Evolutionary conservation across 2,113 vertebrate genomes (phyloP), one percentile per base, ranked within the genome.

Genomic region (Gobius niger): DNA sequence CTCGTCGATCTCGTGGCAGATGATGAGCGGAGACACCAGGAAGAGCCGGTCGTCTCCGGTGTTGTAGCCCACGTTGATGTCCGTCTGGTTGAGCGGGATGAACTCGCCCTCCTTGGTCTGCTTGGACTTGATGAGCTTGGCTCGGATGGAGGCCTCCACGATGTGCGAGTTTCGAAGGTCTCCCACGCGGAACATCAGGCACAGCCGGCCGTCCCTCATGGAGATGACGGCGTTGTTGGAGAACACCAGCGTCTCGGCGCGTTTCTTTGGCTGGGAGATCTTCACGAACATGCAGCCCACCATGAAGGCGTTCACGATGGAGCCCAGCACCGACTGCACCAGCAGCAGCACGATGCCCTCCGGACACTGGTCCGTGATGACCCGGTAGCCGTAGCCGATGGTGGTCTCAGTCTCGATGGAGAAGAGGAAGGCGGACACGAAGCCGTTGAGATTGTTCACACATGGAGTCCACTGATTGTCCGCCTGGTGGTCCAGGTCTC

Each of bases 261-360:
- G 94, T 90, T 99, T 99, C 92, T 99, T 99, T 84, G 98, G 97
- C 83, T 99, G 98, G 2, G 98, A 99, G 89, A 99, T 99, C 92
- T 99, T 99, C 15, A 99, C 98, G 87, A 99, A 99, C 98, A 99
- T 99, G 90, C 98, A 99, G 53, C 98, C 98, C 90, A 99, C 98
- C 97, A 99, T 99, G 91, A 99, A 99, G 63, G 98, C 98, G 18
- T 99, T 99, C 71, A 99, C 98, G 46, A 99, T 99, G 75, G 97
- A 99, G 47, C 98, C 97, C 93, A 99, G 87, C 88, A 99, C 96
- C 0, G 98, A 98, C 85, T 99, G 98, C 75, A 99, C 90, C 85
- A 99, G 85, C 83, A 99, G 95, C 80, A 99, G 94, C 59, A 99
- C 75, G 56, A 99, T 99, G 15, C 98, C 98, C 91, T 99, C 98